These are phyloP conservation scores for Bradypus variegatus DNA, from an alignment of 2,797 vertebrate genomes.

Conservation along the genomic window DNA sequence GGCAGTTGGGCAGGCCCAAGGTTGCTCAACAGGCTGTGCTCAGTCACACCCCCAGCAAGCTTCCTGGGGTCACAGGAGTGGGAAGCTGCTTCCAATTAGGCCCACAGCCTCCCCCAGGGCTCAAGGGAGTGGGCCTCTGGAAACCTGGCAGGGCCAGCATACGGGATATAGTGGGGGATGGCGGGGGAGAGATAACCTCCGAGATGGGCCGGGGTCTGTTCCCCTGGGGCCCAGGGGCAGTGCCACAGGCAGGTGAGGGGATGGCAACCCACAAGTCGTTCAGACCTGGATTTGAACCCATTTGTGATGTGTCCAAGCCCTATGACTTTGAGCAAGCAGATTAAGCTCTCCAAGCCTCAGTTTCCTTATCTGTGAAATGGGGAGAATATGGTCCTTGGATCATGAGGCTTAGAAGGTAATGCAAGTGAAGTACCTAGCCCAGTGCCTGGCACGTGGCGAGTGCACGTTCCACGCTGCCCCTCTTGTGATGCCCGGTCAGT, in stretches of 20 bases:
- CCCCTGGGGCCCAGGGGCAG: not conserved
- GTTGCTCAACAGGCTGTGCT: not conserved
- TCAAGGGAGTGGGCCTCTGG: not conserved
- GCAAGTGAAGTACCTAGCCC: rapidly evolving
- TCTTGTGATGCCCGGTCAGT: rapidly evolving
- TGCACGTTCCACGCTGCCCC: rapidly evolving
- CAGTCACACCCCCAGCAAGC: not conserved
- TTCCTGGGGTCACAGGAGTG: not conserved
- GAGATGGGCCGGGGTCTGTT: not conserved
- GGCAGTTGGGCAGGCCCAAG: not conserved
- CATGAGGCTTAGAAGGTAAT: not conserved
- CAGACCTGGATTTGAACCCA: not conserved
- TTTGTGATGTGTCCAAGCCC: no score
- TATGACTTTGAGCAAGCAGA: not conserved
- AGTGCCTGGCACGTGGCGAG: rapidly evolving
- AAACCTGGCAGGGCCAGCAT: not conserved
- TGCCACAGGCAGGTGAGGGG: not conserved
- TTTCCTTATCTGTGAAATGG: not conserved
- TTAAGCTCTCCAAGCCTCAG: not conserved
- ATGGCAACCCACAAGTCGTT: not conserved
- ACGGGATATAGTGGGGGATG: not conserved
- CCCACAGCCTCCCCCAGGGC: not conserved
- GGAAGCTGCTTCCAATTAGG: not conserved
- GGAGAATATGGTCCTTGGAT: not conserved
- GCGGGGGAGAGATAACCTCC: not conserved